Base-by-base conservation (phyloP, 2,113 vertebrate species). In the Lophura nycthemera region DNA sequence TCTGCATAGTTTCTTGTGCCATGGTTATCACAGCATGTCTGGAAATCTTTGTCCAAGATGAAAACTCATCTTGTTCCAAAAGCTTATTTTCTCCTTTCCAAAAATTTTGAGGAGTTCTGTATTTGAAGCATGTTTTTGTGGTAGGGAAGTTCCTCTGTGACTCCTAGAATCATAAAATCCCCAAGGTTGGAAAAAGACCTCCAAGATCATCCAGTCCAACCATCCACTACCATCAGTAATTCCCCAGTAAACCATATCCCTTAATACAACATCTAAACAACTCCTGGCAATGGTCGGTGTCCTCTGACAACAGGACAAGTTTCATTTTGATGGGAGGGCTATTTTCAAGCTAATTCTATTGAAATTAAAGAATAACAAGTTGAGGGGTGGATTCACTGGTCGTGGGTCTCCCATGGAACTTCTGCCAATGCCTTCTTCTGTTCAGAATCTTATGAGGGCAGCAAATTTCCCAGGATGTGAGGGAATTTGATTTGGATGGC, bases 31-130 rank as follows among this genome's bases (percentile, higher is more conserved):
- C 54, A 85, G 70, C 52, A 11, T 47, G 48, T 79, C 73, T 90
- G 83, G 79, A 93, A 88, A 91, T 64, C 50, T 85, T 88, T 66
- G 48, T 45, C 80, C 40, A 67, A 85, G 40, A 67, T 22, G 64
- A 85, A 70, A 71, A 40, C 21, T n/a, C 34, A 24, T 16, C 43
- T 74, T 48, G 19, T 59, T 86, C 86, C 43, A 50, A 76, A 85
- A 81, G 19, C 52, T 50, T 50, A 27, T 77, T 85, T 85, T 48
- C 40, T 67, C 56, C 18, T 15, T 13, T 67, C 65, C 48, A 66
- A 45, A 87, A 36, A 40, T 10, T 12, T 56, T 65, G 19, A 25
- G 56, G 24, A 27, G 18, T 80, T 88, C n/a, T 76, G 45, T 73
- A 14, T 74, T 78, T 1, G 2, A 69, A 59, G 32, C 1, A 0